Evolutionary conservation across 2,888 invertebrate species (phyloP).

Genomic region (Platerodrilus igneus): DNA sequence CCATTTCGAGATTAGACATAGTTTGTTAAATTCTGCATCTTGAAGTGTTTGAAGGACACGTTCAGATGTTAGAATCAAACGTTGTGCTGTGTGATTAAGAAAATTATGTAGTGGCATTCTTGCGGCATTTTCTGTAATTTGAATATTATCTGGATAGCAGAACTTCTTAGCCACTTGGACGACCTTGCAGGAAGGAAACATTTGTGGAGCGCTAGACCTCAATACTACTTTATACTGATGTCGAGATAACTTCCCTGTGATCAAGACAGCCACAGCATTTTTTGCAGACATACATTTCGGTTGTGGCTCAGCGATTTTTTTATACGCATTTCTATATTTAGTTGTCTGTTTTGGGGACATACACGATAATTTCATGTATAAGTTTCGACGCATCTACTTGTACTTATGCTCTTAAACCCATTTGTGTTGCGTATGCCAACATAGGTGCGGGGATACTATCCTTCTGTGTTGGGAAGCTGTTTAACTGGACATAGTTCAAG

Average conservation of each 20-base stretch:
- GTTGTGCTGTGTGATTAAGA: conserved; percentile 25
- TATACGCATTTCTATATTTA: conserved; percentile 17
- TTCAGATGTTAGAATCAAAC: conserved; percentile 15
- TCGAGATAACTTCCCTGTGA: conserved; percentile 30
- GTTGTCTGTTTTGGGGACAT: conserved; percentile 16
- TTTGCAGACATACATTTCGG: conserved; percentile 22
- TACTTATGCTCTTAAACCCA: conserved; percentile 24
- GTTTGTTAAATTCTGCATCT: conserved; percentile 10
- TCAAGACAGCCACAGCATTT: conserved; percentile 30
- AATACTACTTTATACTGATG: conserved; percentile 33
- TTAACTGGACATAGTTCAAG: no score
- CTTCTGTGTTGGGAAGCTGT: no score
- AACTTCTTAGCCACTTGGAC: conserved; percentile 30
- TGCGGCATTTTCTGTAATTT: conserved; percentile 26
- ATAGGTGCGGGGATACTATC: conserved; percentile 17
- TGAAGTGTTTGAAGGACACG: conserved; percentile 1
- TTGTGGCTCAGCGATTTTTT: conserved; percentile 12
- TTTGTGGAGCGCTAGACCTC: conserved; percentile 30
- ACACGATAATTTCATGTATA: conserved; percentile 23
- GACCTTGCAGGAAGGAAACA: conserved; percentile 30
- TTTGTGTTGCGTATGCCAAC: conserved; percentile 22
- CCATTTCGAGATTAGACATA: conserved; percentile 16
- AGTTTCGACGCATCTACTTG: conserved; percentile 24
- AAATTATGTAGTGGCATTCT: conserved; percentile 27
- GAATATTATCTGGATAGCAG: conserved; percentile 31